Base-by-base conservation (phyloP, 1,140 invertebrate genomes). In the Oryzaephilus surinamensis region DNA sequence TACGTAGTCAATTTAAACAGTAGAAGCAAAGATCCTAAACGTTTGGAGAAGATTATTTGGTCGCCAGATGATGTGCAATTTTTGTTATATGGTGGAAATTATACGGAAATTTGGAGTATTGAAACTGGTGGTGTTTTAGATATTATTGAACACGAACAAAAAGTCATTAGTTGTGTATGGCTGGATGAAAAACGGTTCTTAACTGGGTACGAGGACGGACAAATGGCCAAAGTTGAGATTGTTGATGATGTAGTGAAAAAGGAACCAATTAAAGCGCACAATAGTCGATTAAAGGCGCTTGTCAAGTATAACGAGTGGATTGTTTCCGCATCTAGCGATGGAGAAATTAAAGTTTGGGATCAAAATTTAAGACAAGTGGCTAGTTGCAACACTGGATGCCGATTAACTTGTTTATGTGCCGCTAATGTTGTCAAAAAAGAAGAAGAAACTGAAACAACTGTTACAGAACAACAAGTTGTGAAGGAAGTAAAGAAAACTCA, bases 1-100 rank as follows among this genome's bases (percentile, higher is more conserved):
- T 97, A 86, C 60, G 79, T 83, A 1, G 90, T 81, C 2, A 94
- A 96, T 61, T 62, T 96, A 14, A 67, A 71, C 12, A 76, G 69
- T 29, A 79, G 77, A 55, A 58, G 73, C 63, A 61, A 67, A 58
- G 48, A 67, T 51, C 57, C 72, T 54, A 61, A 64, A 54, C 51
- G 55, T 62, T 52, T 75, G 57, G 48, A 70, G 60, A 43, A 74
- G 61, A 51, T 74, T 58, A 38, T 70, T 38, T 84, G 79, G 73
- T 74, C 73, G 33, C 76, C 78, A 7, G 65, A 69, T 50, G 88
- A 85, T 8, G 64, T 73, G 11, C 70, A 72, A 41, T 93, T 91
- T 62, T 71, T 79, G 3, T 57, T 93, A 10, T 72, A 72, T 21
- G 76, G 77, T 21, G 76, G 78, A 26, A 74, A 72, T 44, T 69